These are phyloP conservation scores for Dasysyrphus tricinctus DNA, from an alignment of 2,888 invertebrate species.

Conservation along the genomic window DNA sequence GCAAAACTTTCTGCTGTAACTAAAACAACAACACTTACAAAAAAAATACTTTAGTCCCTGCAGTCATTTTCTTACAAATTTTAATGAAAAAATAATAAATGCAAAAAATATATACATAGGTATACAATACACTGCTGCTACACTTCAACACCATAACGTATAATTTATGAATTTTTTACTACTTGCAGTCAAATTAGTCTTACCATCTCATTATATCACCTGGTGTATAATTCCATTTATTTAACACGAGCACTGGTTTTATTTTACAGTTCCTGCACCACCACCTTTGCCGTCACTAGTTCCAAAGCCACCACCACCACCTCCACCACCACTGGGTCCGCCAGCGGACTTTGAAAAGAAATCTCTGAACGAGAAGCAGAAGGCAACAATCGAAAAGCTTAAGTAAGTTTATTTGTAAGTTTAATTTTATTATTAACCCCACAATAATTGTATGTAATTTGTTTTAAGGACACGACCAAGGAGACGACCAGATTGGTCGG, in stretches of 20 bases:
- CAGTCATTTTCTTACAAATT: slow-evolving; percentile 45
- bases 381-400: slow-evolving; percentile 88
- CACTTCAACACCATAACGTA: slow-evolving; percentile 20
- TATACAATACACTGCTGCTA: not conserved
- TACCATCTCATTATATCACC: slow-evolving; percentile 47
- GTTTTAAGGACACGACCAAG: slow-evolving; percentile 87
- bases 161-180: slow-evolving; percentile 30
- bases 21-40: not conserved
- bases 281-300: slow-evolving; percentile 82
- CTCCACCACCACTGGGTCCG: slow-evolving; percentile 88
- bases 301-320: slow-evolving; percentile 87
- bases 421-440: slow-evolving; percentile 37
- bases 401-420: slow-evolving; percentile 83
- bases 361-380: slow-evolving; percentile 86
- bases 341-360: slow-evolving; percentile 86
- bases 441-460: slow-evolving; percentile 15
- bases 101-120: not conserved
- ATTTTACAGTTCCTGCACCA: slow-evolving; percentile 81
- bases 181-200: slow-evolving; percentile 32
- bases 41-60: slow-evolving; percentile 10
- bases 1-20: slow-evolving; percentile 27
- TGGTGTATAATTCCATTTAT: slow-evolving; percentile 36
- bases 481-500: slow-evolving; percentile 93
- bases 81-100: not conserved
- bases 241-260: slow-evolving; percentile 47